Evolutionary conservation across 2,797 vertebrate species (phyloP), one percentile per base, ranked within the genome.

Genomic region (Falco columbarius): DNA sequence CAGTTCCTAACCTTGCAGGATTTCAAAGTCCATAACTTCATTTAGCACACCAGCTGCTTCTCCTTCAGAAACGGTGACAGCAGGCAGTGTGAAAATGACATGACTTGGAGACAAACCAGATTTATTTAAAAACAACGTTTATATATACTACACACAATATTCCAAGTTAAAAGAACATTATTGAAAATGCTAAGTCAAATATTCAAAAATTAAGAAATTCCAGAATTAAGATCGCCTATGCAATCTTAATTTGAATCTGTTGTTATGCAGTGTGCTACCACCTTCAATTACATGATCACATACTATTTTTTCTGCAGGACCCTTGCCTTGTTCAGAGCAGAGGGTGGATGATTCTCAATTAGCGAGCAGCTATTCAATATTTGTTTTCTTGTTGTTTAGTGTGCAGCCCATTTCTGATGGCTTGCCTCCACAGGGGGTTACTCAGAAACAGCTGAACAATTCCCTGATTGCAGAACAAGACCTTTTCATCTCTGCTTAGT

Each of bases 31-130:
- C 93, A 52, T 21, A 40, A 67, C 95, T 79, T 32, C 84, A 91
- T 96, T 97, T 93, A 89, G 95, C 94, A 70, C 86, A 91, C 68
- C 95, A 97, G 96, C 97, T 96, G 97, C 95, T 93, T 59, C 93
- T 93, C 70, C 87, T 75, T 40, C 58, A 21, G 86, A 54, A 40
- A 68, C 5, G 16, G 86, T 49, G 70, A 46, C 95, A 89, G 94
- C 92, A 74, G 90, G 80, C 92, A 81, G 71, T 9, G 85, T 22
- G 91, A 89, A 68, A 52, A 55, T 49, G 75, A 90, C 90, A 81
- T 20, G 66, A 54, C 80, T 83, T 92, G 93, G 93, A 95, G 92
- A 58, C 81, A 83, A n/a, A 87, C 92, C 96, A 90, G 93, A 40
- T 77, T 80, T 42, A 32, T 47, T 79, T 80, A 73, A 38, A 70